Conservation (phyloP, 2,797 vertebrate genomes). For the Helostoma temminkii region DNA sequence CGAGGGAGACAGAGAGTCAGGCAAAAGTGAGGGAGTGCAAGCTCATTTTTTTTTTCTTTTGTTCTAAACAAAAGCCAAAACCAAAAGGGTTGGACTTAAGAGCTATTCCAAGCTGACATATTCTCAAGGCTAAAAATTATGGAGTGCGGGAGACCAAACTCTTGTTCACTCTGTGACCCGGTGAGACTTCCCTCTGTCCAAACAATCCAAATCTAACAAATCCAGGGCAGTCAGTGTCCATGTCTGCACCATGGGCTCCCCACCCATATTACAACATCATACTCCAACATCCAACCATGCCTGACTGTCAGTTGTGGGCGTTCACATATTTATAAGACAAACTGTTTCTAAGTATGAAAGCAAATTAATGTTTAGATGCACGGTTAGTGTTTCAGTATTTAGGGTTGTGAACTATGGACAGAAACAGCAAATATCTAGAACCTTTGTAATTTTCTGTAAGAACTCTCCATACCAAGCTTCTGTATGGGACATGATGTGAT, state of each 20-base stretch:
- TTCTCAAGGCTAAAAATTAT: slow-evolving; percentile 22
- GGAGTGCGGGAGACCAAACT: slow-evolving; percentile 31
- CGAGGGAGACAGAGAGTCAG: slow-evolving; percentile 65
- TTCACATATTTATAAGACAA: slow-evolving; percentile 43
- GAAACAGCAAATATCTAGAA: too few relatives aligned
- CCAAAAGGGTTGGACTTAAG: slow-evolving; percentile 17
- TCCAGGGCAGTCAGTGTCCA: slow-evolving; percentile 55
- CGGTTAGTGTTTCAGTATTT: not conserved
- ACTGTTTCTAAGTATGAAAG: slow-evolving; percentile 17
- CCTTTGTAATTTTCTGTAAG: too few relatives aligned
- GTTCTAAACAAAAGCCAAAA: slow-evolving; percentile 47
- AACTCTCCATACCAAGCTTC: too few relatives aligned
- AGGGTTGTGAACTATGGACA: too few relatives aligned
- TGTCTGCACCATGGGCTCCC: slow-evolving; percentile 60
- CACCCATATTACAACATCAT: slow-evolving; percentile 75
- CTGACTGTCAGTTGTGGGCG: slow-evolving; percentile 34
- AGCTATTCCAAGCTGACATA: slow-evolving; percentile 31
- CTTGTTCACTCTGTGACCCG: slow-evolving; percentile 53
- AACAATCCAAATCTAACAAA: slow-evolving; percentile 67
- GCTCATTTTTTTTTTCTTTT: slow-evolving; percentile 28
- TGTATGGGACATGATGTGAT: too few relatives aligned
- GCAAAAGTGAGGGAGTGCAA: slow-evolving; percentile 30
- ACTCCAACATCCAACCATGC: slow-evolving; percentile 52
- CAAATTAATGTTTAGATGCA: slow-evolving; percentile 1
- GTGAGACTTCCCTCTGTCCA: slow-evolving; percentile 67